Evolutionary conservation across 2,797 vertebrate genomes (phyloP).

Genomic region (Silurus aristotelis): DNA sequence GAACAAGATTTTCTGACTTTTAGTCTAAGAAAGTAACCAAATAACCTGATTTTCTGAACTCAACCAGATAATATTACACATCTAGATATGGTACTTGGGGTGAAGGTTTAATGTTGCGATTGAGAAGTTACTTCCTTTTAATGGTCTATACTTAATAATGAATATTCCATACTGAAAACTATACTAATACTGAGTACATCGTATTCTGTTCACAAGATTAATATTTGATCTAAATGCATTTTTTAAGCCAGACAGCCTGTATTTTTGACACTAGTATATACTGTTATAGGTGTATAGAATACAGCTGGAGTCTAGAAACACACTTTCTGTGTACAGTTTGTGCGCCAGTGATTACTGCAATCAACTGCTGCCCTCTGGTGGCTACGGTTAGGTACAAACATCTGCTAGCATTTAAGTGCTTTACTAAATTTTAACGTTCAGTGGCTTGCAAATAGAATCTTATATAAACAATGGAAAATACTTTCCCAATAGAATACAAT

Average conservation of each 20-base stretch:
- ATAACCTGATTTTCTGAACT: too few species aligned
- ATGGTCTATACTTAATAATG: too few species aligned
- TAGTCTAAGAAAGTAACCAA: too few species aligned
- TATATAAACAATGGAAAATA: background rate
- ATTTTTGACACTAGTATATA: background rate
- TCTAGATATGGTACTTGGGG: too few species aligned
- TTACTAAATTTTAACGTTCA: too few species aligned
- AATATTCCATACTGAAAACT: background rate
- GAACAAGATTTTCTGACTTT: too few species aligned
- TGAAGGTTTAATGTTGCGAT: too few species aligned
- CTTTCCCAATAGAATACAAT: background rate
- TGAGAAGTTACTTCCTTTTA: too few species aligned
- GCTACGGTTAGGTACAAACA: background rate
- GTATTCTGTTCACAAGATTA: background rate
- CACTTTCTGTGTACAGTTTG: background rate
- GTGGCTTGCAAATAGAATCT: background rate
- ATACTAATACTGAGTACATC: too few species aligned
- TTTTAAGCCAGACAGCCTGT: background rate
- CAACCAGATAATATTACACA: too few species aligned
- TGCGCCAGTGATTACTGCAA: background rate
- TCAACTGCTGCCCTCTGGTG: constrained; percentile 47
- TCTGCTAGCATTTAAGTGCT: background rate
- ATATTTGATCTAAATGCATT: background rate
- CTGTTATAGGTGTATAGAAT: background rate
- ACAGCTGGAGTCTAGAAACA: background rate